These are phyloP conservation scores for Hestina assimilis DNA, from an alignment of 1,140 invertebrate genomes.

Conservation along the genomic window DNA sequence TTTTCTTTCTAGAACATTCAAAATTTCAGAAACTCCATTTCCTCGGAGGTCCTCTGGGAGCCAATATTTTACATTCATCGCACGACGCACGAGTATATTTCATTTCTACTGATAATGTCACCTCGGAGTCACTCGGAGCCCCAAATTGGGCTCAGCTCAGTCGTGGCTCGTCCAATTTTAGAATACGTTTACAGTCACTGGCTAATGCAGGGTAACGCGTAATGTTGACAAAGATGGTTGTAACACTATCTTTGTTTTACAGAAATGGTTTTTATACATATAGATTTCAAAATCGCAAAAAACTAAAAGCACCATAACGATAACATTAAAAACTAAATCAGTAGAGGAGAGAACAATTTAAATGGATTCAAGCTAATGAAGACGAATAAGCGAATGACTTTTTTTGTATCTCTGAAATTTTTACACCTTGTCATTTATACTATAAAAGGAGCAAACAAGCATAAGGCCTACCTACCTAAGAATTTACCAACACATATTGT, in stretches of 20 bases:
- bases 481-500: too few relatives aligned
- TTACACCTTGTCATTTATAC: too few relatives aligned
- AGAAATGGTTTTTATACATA: too few relatives aligned
- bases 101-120: constrained; percentile 15
- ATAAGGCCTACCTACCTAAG: too few relatives aligned
- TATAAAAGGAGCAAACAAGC: too few relatives aligned
- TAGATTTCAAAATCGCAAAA: too few relatives aligned
- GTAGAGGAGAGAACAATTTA: too few relatives aligned
- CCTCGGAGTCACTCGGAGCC: background rate
- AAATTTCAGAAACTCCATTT: constrained; percentile 11
- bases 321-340: too few relatives aligned
- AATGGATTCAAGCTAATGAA: too few relatives aligned
- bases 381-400: too few relatives aligned
- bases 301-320: too few relatives aligned
- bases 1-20: background rate
- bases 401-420: too few relatives aligned
- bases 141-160: constrained; percentile 4
- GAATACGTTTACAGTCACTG: background rate
- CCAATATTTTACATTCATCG: constrained; percentile 3
- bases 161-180: constrained; percentile 3
- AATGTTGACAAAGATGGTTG: background rate
- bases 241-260: background rate
- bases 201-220: background rate
- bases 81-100: constrained; percentile 13
- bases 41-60: background rate